Base-by-base conservation (phyloP, 1,140 invertebrate species). In the Orius insidiosus region DNA sequence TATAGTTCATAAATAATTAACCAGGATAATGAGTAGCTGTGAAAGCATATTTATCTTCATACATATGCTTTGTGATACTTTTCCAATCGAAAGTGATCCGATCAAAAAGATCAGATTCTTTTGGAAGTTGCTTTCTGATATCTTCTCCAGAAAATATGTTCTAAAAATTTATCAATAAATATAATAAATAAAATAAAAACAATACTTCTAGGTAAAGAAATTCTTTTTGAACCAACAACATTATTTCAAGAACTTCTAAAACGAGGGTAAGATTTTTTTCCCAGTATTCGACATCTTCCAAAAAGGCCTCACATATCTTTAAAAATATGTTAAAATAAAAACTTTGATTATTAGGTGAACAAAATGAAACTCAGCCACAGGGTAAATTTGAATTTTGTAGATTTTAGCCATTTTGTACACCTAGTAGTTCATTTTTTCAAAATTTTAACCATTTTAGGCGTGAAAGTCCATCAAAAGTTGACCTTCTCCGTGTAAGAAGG, bases 121-220 rank as follows among this genome's bases (percentile, higher is more conserved):
- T 68, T 1, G 84, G 84, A 32, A 90, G 61, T 60, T 89, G 84
- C 53, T 80, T 77, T 55, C 79, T 68, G 46, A 89, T 86, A 60
- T 89, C 83, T 62, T 86, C 83, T 2, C 80, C 78, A 54, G 65
- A 66, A 62, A 90, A 88, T 56, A 89, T 87, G 60, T 79, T 85
- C 66, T 75, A 61, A 34, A 67, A 53, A 36, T 33, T n/a, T n/a
- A 33, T 33, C 32, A n/a, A n/a, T 7, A 35, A 13, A 42, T 11
- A 19, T 2, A 47, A 31, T 15, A 3, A 3, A 36, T 11, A 36
- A n/a, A 36, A 11, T 9, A 36, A 36, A n/a, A 11, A 36, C 36
- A 30, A 46, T 52, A 72, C 71, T 62, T 86, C 81, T 16, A 89
- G 63, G 58, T 87, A 86, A 36, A 85, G 65, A 69, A 81, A 88